These are phyloP conservation scores for Helogale parvula DNA, from an alignment of 2,113 vertebrate genomes.

Conservation along the genomic window DNA sequence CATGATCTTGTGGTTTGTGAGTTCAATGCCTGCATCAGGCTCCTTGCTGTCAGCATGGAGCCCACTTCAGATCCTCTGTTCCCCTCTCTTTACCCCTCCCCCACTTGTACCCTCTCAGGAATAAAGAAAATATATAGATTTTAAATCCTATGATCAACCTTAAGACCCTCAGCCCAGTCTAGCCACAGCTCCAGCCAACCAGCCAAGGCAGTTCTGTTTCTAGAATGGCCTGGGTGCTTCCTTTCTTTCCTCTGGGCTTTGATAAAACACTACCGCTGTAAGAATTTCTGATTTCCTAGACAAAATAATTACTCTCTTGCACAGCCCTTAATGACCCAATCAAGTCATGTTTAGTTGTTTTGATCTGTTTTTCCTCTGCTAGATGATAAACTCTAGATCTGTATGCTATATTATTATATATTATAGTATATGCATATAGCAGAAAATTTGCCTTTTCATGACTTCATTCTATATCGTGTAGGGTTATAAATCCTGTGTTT, in stretches of 20 bases:
- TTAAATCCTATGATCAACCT: too few species aligned
- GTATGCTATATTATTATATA: background rate
- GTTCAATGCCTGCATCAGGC: too few species aligned
- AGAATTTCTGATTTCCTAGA: background rate
- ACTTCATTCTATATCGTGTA: background rate
- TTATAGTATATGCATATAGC: background rate
- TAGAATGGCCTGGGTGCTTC: background rate
- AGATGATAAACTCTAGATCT: background rate
- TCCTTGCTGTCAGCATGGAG: too few species aligned
- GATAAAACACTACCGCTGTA: background rate
- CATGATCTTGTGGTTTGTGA: too few species aligned
- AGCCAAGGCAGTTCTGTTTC: background rate
- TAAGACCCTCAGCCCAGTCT: background rate
- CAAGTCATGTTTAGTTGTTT: background rate
- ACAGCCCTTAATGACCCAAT: background rate
- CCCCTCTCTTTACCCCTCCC: too few species aligned
- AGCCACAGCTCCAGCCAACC: background rate
- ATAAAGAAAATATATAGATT: too few species aligned
- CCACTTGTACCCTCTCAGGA: too few species aligned
- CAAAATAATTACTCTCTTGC: background rate
- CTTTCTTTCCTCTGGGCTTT: background rate
- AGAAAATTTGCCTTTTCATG: background rate
- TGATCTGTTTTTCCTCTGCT: background rate
- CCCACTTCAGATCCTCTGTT: too few species aligned
- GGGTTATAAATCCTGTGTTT: background rate